A percentile compares a stretch with the other conserved stretches of the same genome.
Evolutionary conservation across 2,797 vertebrate species (phyloP).

Genomic region (Trachurus trachurus): DNA sequence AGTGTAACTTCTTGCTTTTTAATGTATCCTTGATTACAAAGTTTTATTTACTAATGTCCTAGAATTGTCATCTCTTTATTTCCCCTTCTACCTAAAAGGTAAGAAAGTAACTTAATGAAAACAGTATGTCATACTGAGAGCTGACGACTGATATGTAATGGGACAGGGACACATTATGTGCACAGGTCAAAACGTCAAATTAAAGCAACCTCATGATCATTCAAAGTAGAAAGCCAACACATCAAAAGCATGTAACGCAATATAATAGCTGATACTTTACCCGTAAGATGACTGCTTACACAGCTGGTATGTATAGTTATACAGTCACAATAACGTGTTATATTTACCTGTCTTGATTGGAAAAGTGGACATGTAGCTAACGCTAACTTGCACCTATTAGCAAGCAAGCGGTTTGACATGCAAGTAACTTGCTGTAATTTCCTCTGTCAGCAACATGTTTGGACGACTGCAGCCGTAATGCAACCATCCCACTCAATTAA

Average conservation of each 20-base stretch:
- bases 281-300: no score
- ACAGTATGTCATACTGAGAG: neutral
- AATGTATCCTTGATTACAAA: neutral
- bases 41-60: neutral
- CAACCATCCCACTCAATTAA: neutral
- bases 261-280: neutral
- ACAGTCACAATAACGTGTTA: neutral
- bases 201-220: neutral
- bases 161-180: slow-evolving; percentile 14
- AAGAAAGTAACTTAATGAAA: neutral
- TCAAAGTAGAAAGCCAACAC: neutral
- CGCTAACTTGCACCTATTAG: slow-evolving; percentile 33
- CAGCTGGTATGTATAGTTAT: neutral
- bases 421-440: neutral
- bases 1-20: neutral
- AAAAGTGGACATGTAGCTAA: slow-evolving; percentile 19
- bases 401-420: slow-evolving; percentile 16
- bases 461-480: neutral
- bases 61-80: neutral
- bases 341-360: neutral
- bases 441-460: neutral
- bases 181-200: neutral
- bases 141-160: neutral
- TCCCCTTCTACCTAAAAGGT: neutral
- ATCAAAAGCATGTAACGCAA: no score